Conservation (phyloP, 1,140 invertebrate genomes). For the Formica selysi region DNA sequence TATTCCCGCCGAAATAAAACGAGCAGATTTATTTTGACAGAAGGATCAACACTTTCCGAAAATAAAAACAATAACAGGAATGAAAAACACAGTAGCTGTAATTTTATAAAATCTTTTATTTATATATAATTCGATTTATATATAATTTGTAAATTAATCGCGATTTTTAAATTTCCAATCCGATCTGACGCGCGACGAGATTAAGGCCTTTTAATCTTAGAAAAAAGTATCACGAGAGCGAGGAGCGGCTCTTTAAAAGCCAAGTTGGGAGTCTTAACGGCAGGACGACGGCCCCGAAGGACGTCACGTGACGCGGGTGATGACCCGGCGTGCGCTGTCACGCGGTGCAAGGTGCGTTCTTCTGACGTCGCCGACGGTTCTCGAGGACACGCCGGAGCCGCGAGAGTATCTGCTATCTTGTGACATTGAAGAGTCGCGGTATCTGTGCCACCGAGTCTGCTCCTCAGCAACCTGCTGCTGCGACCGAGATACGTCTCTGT, state of each 20-base stretch:
- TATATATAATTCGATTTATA: too few species aligned
- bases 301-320: constrained; percentile 28
- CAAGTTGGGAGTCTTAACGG: not conserved
- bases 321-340: constrained; percentile 28
- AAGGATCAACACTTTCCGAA: not conserved
- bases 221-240: too few species aligned
- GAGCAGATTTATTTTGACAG: not conserved
- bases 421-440: constrained; percentile 82
- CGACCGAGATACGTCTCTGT: constrained; percentile 78
- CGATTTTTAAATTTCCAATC: too few species aligned
- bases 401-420: constrained; percentile 76
- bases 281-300: constrained; percentile 60
- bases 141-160: too few species aligned
- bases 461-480: constrained; percentile 80
- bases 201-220: not conserved
- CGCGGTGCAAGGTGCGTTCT: constrained; percentile 54
- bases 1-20: not conserved
- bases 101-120: too few species aligned
- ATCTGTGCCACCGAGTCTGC: constrained; percentile 80
- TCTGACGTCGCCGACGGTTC: constrained; percentile 66
- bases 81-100: too few species aligned
- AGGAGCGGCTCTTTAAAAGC: not conserved
- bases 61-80: too few species aligned
- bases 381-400: constrained; percentile 49
- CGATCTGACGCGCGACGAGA: not conserved